Evolutionary conservation across 2,888 invertebrate genomes (phyloP).

Genomic region (Venusia cambrica): DNA sequence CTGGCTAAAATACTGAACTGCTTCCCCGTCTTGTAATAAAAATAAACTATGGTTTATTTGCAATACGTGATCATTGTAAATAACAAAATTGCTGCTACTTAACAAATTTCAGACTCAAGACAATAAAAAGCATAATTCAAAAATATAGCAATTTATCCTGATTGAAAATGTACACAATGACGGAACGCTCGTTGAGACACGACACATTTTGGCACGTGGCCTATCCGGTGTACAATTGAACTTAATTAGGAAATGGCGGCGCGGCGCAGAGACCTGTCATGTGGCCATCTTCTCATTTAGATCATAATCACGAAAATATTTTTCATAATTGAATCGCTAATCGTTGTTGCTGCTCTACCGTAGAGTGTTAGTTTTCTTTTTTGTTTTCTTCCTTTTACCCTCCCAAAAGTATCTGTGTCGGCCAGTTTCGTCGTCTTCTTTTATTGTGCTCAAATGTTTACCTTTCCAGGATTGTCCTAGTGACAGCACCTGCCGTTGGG

Average conservation of each 20-base stretch:
- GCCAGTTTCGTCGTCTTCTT: constrained; percentile 34
- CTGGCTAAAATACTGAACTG: too few relatives aligned
- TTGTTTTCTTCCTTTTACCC: constrained; percentile 39
- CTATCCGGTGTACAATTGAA: constrained; percentile 76
- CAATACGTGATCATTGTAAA: neutral
- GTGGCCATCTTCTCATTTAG: constrained; percentile 36
- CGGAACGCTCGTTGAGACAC: constrained; percentile 56
- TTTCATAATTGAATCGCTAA: constrained; percentile 19
- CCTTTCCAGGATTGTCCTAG: constrained; percentile 16
- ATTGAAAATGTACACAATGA: constrained; percentile 50
- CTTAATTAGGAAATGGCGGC: constrained; percentile 78
- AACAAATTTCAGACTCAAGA: constrained; percentile 10
- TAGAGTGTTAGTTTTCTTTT: constrained; percentile 36
- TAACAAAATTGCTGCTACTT: constrained; percentile 5
- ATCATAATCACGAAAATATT: constrained; percentile 31
- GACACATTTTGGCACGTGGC: constrained; percentile 77
- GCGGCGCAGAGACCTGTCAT: constrained; percentile 49
- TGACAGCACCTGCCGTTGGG: constrained; percentile 22
- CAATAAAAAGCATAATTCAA: constrained; percentile 27
- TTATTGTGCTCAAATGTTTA: constrained; percentile 26
- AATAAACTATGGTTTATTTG: neutral
- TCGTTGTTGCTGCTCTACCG: constrained; percentile 17
- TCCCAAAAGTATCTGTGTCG: constrained; percentile 52
- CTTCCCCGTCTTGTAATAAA: too few relatives aligned
- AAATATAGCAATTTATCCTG: constrained; percentile 34